Percentiles rank a stretch among this genome's conserved stretches.
Evolutionary conservation across 2,113 vertebrate genomes (phyloP).

Genomic region (Corythornis vintsioides): DNA sequence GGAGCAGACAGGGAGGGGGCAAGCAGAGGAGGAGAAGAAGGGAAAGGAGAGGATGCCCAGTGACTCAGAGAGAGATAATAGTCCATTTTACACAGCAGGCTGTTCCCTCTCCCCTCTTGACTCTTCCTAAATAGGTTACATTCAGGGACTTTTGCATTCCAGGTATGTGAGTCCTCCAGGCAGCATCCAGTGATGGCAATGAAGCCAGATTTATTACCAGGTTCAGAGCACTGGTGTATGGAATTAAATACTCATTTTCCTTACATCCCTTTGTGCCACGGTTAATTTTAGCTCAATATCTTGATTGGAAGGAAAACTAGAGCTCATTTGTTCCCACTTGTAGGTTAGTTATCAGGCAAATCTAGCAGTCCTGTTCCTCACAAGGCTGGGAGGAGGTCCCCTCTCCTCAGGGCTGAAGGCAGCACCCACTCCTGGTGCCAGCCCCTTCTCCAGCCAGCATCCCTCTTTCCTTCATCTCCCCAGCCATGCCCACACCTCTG

Average conservation of each 20-base stretch:
- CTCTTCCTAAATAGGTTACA: conserved; percentile 54
- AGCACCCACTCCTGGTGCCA: not conserved
- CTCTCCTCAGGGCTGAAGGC: not conserved
- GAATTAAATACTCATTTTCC: not conserved
- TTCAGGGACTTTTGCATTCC: not conserved
- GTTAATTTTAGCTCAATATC: not conserved
- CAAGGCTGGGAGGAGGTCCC: not conserved
- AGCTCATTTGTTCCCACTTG: not conserved
- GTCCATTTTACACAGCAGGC: not conserved
- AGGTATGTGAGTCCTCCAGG: not conserved
- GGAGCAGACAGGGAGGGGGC: not conserved
- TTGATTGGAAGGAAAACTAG: not conserved
- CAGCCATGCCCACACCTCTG: not conserved
- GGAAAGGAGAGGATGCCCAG: not conserved
- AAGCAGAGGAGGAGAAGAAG: not conserved
- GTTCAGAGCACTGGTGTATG: not conserved
- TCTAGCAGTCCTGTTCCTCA: not conserved
- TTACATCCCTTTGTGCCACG: not conserved
- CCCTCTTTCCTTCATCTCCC: not conserved
- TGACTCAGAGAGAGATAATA: conserved; percentile 46
- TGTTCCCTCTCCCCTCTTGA: conserved; percentile 2
- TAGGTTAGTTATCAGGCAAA: not conserved
- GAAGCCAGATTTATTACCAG: not conserved
- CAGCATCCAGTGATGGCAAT: not conserved
- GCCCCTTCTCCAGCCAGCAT: not conserved